Conservation (phyloP, 2,888 invertebrate species). For the Brachyopa scutellaris region DNA sequence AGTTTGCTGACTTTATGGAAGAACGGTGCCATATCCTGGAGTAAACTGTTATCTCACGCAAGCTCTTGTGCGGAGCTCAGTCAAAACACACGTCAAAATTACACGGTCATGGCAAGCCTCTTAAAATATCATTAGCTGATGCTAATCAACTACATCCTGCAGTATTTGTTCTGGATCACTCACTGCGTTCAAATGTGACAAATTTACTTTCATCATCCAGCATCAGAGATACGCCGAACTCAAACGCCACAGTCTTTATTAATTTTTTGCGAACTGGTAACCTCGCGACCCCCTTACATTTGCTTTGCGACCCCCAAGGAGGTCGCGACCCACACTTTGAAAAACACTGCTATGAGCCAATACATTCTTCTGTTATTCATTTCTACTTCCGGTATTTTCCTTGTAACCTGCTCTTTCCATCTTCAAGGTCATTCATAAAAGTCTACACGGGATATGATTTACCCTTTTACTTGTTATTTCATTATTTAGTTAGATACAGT, state of each 20-base stretch:
- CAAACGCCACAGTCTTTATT: not conserved
- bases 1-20: slow-evolving; percentile 7
- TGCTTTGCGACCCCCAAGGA: too few species aligned
- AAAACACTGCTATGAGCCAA: too few species aligned
- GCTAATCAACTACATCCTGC: not conserved
- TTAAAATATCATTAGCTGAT: not conserved
- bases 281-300: too few species aligned
- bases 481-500: too few species aligned
- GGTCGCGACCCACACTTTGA: too few species aligned
- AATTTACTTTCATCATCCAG: not conserved
- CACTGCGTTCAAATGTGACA: not conserved
- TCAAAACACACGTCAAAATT: not conserved
- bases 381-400: too few species aligned
- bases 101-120: not conserved
- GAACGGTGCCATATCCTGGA: not conserved
- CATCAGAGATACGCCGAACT: not conserved
- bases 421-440: too few species aligned
- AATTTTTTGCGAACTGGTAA: not conserved
- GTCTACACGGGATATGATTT: too few species aligned
- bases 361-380: too few species aligned
- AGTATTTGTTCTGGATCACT: not conserved
- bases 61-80: not conserved
- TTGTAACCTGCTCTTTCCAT: too few species aligned
- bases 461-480: too few species aligned
- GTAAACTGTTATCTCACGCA: not conserved